Percentiles rank a stretch among this genome's conserved stretches.
Evolutionary conservation across 2,797 vertebrate genomes (phyloP).

Genomic region (Eremophila alpestris): DNA sequence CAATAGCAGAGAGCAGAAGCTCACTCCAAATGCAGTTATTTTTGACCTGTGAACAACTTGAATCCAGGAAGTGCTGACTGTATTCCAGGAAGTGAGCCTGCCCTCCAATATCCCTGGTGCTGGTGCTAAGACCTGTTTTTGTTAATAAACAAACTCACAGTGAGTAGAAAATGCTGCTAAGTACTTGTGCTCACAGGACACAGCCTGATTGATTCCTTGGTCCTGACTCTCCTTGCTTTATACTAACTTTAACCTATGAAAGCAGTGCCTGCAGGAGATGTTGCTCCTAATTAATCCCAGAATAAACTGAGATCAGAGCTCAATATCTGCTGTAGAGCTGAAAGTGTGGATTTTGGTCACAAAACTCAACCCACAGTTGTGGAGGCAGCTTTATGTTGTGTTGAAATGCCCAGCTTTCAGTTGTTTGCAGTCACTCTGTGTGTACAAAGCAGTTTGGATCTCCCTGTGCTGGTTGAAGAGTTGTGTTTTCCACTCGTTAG

Average conservation of each 20-base stretch:
- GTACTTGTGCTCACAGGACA: neutral
- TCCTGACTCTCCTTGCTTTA: neutral
- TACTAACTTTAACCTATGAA: neutral
- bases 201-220: neutral
- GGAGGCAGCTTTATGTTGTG: neutral
- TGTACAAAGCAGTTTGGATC: too few species aligned
- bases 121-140: neutral
- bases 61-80: neutral
- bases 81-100: neutral
- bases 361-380: neutral
- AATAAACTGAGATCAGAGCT: neutral
- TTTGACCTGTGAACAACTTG: neutral
- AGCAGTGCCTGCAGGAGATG: neutral
- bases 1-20: neutral
- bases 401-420: neutral
- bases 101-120: fast-evolving
- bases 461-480: neutral
- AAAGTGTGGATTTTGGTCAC: neutral
- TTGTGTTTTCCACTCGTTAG: fast-evolving
- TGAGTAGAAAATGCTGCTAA: neutral
- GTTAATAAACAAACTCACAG: neutral
- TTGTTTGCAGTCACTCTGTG: neutral
- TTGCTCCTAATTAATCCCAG: neutral
- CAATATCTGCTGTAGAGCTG: fast-evolving
- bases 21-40: neutral